Percentiles rank a stretch among this genome's conserved stretches.
Conservation (phyloP, 2,113 vertebrate genomes). For the Zingel zingel region DNA sequence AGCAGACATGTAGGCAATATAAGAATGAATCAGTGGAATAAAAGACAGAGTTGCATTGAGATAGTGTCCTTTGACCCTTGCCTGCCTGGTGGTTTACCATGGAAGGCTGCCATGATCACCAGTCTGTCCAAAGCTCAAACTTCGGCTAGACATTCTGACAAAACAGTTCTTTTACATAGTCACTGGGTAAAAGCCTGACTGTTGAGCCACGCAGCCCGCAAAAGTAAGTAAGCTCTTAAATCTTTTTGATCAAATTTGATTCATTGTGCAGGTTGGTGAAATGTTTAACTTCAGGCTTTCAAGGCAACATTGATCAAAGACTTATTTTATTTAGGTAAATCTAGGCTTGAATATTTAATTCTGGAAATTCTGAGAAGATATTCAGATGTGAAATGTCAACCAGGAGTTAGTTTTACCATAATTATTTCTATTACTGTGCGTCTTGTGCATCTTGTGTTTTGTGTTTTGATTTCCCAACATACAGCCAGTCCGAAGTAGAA, state of each 20-base stretch:
- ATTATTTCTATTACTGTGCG: slow-evolving; percentile 6
- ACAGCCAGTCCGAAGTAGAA: no score
- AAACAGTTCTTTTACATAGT: slow-evolving; percentile 1
- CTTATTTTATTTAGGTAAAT: background rate
- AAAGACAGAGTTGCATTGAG: slow-evolving; percentile 15
- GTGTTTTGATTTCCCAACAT: background rate
- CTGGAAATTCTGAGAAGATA: slow-evolving; percentile 19
- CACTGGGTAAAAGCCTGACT: background rate
- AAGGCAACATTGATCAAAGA: background rate
- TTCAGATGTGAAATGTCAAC: slow-evolving; percentile 43
- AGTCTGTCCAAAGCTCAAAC: slow-evolving; percentile 79
- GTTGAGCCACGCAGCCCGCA: slow-evolving; percentile 9
- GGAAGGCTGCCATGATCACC: slow-evolving; percentile 57
- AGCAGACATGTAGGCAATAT: background rate
- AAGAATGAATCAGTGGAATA: slow-evolving; percentile 12
- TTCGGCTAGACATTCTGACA: slow-evolving; percentile 11
- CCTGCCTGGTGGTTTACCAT: slow-evolving; percentile 58
- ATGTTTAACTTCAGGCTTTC: background rate
- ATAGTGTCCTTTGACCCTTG: slow-evolving; percentile 66
- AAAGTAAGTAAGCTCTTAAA: slow-evolving; percentile 43
- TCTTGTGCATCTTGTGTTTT: no score
- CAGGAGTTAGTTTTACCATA: background rate
- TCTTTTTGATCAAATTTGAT: background rate
- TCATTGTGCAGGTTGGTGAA: background rate
- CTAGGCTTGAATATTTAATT: slow-evolving; percentile 4